Evolutionary conservation across 2,113 vertebrate genomes (phyloP), one percentile per base, ranked within the genome.

Genomic region (Rutilus rutilus): DNA sequence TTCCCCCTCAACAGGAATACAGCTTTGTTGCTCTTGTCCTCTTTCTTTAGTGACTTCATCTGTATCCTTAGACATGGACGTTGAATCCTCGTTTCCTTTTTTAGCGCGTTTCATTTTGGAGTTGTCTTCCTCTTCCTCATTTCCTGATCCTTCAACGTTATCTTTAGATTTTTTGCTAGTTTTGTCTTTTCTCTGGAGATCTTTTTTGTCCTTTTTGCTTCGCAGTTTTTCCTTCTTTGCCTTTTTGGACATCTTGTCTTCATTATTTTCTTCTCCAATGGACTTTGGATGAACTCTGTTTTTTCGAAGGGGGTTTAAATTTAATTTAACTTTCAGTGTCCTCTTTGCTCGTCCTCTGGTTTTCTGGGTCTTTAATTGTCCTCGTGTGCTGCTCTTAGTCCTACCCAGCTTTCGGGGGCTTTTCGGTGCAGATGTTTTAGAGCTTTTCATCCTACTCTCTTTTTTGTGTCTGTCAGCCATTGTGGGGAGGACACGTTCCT

Each of bases 291-390:
- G 92, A 83, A 97, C 88, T 92, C 92, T 96, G 59, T 84, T 90
- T 92, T 93, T 96, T 81, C 88, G 89, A 33, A 96, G 91, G 1
- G 94, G 96, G 75, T 94, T 93, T 73, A 96, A 85, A 93, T 96
- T 96, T 47, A 96, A 90, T 89, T 97, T 97, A 27, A 96, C 93
- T 83, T 89, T 96, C 82, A 95, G 84, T 12, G 73, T 79, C 19
- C 92, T 90, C 8, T 79, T 86, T 39, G 89, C 87, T 83, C 93
- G 94, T 33, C 75, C 86, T 90, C 90, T 93, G 42, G 71, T 54
- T 85, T 91, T 93, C 59, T 85, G 82, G 33, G 76, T 88, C 45
- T 62, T 80, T 65, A 64, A 80, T 62, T 71, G 59, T 52, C 75
- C 69, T 12, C 65, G 23, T 71, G 78, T 14, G 39, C 82, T 59